phyloP scores from a whole-genome alignment of 1,140 invertebrate species.

The Pantala flavescens region DNA sequence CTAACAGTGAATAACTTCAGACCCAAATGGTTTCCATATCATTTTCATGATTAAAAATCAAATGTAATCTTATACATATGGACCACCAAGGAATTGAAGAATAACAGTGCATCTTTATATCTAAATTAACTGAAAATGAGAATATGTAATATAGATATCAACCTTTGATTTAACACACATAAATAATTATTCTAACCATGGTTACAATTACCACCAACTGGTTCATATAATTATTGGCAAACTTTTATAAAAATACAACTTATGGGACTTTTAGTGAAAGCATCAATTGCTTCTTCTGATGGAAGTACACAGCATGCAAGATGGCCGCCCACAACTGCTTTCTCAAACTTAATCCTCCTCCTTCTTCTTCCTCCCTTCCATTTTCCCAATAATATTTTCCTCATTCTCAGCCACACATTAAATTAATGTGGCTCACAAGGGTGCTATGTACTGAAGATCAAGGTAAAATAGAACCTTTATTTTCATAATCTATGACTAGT shows the following conservation, averaged over 20 bases:
- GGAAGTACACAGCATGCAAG: neutral
- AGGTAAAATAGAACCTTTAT: neutral
- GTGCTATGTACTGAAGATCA: neutral
- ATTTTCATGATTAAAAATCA: too few relatives aligned
- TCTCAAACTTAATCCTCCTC: constrained; percentile 7
- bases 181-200: too few relatives aligned
- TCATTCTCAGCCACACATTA: neutral
- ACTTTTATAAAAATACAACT: too few relatives aligned
- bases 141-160: too few relatives aligned
- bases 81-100: too few relatives aligned
- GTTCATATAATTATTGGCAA: too few relatives aligned
- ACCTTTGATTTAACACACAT: too few relatives aligned
- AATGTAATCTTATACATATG: too few relatives aligned
- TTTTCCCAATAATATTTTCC: neutral
- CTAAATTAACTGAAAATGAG: too few relatives aligned
- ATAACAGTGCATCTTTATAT: too few relatives aligned
- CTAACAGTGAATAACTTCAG: neutral
- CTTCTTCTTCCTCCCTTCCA: constrained; percentile 11
- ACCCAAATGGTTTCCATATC: neutral
- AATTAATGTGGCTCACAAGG: neutral
- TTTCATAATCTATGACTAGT: neutral
- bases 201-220: too few relatives aligned
- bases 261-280: neutral
- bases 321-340: neutral
- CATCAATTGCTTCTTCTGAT: neutral